Base-by-base conservation (phyloP, 2,888 invertebrate genomes). In the Julus scanicus region DNA sequence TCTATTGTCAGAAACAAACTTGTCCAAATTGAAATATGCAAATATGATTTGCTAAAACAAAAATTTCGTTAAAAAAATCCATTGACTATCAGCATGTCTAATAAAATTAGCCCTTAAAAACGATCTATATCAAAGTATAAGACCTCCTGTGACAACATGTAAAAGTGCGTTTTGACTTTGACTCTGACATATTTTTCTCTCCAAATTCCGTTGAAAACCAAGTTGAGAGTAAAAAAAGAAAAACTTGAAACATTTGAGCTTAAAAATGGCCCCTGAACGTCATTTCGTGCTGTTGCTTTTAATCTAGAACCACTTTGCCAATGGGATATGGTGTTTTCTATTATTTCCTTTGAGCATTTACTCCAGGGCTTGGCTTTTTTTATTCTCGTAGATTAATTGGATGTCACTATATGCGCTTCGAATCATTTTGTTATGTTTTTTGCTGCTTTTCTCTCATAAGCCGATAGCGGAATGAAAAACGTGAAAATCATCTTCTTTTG, bases 401-500 rank as follows among this genome's bases (percentile, higher is more conserved):
- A 63, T 63, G 63, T 63, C 63, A 63, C 29, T 1, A 20, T 17
- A 20, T 63, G 63, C 5, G 20, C 20, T 20, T n/a, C 8, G n/a
- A 63, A 20, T 63, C 63, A 63, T 63, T 63, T 63, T 20, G 63
- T 63, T 29, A 1, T 29, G 29, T 29, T 29, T 29, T 63, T 63
- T 63, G 63, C 17, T 15, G 63, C 20, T 63, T 63, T 63, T 63
- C 17, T 20, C 17, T 20, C 20, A 17, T 8, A 63, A 63, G 63
- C 63, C 63, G 9, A n/a, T 20, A n/a, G 17, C 63, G 6, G 9
- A 20, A 63, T n/a, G 63, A 63, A 63, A 20, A 63, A 63, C n/a
- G 63, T 63, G 20, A 63, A 63, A 63, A 63, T 63, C 63, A 63
- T 63, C 63, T 63, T 63, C 63, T 63, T 29, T 63, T 63, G 63